These are phyloP conservation scores for Crypturellus undulatus DNA, from an alignment of 2,113 vertebrate genomes.

Conservation along the genomic window DNA sequence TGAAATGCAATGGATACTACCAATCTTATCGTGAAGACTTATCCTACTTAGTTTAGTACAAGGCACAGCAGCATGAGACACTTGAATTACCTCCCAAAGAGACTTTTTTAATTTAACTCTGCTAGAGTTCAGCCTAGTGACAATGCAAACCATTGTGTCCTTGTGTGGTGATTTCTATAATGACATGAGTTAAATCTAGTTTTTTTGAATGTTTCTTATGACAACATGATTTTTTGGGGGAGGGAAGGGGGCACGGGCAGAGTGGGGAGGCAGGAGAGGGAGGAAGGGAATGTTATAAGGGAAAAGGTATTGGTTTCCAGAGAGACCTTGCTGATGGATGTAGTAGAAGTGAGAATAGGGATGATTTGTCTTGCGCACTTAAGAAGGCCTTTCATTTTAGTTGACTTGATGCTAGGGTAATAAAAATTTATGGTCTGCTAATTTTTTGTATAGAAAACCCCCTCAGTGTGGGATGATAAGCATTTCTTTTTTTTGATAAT, in stretches of 20 bases:
- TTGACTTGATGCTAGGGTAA: background rate
- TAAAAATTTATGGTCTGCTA: background rate
- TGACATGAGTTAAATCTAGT: background rate
- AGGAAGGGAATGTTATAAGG: background rate
- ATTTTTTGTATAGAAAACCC: background rate
- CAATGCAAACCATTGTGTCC: background rate
- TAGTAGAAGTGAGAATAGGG: background rate
- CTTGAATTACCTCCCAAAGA: background rate
- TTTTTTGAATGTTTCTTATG: background rate
- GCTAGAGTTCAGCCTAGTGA: background rate
- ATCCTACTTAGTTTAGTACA: background rate
- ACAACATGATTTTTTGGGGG: background rate
- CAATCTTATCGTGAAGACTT: background rate
- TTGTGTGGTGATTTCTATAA: background rate
- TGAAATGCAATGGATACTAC: background rate
- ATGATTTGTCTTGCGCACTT: background rate
- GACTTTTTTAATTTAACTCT: background rate
- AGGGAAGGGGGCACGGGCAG: too few relatives aligned
- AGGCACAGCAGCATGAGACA: background rate
- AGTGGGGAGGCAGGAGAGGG: too few relatives aligned
- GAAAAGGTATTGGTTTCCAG: fast-evolving
- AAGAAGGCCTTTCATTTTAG: background rate
- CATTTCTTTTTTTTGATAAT: background rate
- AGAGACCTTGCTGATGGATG: fast-evolving
- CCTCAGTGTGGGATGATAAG: background rate